Conservation (phyloP, 2,113 vertebrate species). For the Mormoops blainvillei region DNA sequence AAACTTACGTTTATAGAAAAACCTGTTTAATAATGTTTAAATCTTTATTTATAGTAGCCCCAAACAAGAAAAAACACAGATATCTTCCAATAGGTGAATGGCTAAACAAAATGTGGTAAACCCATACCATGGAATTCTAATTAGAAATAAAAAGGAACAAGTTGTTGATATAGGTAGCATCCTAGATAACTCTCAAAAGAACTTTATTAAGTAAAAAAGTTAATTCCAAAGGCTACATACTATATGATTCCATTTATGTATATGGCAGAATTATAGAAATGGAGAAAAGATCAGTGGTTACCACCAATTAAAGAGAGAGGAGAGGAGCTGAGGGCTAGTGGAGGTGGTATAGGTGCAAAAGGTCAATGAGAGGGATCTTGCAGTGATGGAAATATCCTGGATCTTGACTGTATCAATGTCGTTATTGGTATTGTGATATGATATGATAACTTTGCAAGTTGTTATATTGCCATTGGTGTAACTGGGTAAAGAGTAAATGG, state of each 20-base stretch:
- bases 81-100: background rate
- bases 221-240: background rate
- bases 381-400: background rate
- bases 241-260: background rate
- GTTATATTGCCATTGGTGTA: background rate
- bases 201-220: background rate
- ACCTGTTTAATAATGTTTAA: background rate
- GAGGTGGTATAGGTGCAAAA: background rate
- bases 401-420: background rate
- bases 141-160: background rate
- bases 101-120: background rate
- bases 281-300: background rate
- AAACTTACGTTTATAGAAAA: background rate
- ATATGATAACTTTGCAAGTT: background rate
- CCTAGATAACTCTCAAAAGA: background rate
- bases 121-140: no score
- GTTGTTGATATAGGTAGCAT: background rate
- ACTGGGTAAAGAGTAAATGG: background rate
- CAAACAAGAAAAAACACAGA: background rate
- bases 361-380: background rate
- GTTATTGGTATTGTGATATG: background rate
- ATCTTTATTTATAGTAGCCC: background rate
- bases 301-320: background rate
- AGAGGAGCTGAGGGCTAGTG: background rate
- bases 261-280: background rate